Percentiles rank a stretch among this genome's conserved stretches.
Evolutionary conservation across 2,797 vertebrate species (phyloP).

Genomic region (Harpagifer antarcticus): DNA sequence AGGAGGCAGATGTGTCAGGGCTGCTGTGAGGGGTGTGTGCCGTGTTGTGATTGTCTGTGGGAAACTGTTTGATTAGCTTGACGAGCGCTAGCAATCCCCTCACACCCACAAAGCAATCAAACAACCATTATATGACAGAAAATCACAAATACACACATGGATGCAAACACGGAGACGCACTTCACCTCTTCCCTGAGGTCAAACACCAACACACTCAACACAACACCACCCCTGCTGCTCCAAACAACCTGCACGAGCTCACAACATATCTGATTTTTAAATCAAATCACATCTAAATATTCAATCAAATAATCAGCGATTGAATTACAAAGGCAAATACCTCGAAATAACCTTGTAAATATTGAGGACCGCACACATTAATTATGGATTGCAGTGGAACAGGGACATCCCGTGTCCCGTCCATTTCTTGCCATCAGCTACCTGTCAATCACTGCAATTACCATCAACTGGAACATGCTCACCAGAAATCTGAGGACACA

Average conservation of each 20-base stretch:
- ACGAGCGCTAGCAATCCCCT: conserved; percentile 70
- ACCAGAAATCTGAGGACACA: conserved; percentile 48
- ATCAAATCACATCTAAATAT: conserved; percentile 58
- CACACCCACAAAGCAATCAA: conserved; percentile 75
- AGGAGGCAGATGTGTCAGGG: conserved; percentile 71
- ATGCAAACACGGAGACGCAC: conserved; percentile 21
- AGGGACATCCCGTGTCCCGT: conserved; percentile 32
- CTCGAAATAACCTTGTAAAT: conserved; percentile 67
- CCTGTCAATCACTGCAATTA: conserved; percentile 75
- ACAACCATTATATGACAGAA: conserved; percentile 64
- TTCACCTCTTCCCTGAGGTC: conserved; percentile 52
- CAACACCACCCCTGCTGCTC: conserved; percentile 33
- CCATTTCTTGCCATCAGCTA: conserved; percentile 65
- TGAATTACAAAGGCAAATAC: conserved; percentile 59
- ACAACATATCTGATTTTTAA: conserved; percentile 51
- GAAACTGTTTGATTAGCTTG: conserved; percentile 77
- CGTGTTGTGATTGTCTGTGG: conserved; percentile 75
- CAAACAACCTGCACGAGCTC: conserved; percentile 4
- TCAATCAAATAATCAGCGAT: conserved; percentile 59
- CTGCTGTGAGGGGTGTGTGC: conserved; percentile 67
- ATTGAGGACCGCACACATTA: conserved; percentile 59
- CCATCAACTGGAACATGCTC: conserved; percentile 62
- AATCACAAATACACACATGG: conserved; percentile 32
- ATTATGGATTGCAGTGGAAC: conserved; percentile 48
- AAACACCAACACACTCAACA: conserved; percentile 40